A percentile compares a stretch with the other conserved stretches of the same genome.
Conservation (phyloP, 92 coral and sea anemone species). For the Palythoa caribaeorum region DNA sequence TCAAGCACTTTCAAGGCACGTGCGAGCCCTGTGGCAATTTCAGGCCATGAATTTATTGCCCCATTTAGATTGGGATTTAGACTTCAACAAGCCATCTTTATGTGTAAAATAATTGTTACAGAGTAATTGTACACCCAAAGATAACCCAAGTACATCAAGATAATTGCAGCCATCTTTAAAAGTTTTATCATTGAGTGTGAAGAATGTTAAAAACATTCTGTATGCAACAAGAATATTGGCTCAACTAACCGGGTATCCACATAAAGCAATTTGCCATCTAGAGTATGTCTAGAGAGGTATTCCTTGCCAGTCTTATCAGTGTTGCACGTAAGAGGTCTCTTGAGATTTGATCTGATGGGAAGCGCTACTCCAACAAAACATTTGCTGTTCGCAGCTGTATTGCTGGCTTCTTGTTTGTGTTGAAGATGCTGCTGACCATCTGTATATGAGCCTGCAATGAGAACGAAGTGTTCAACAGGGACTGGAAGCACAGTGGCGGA, state of each 20-base stretch:
- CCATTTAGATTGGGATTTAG: no score
- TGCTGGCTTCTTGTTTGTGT: neutral
- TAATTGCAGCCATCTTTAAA: neutral
- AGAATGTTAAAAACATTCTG: neutral
- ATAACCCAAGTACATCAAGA: no score
- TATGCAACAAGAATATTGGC: neutral
- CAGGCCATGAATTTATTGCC: no score
- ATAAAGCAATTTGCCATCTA: slow-evolving; percentile 95
- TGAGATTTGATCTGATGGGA: slow-evolving; percentile 17
- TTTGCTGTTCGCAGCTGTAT: neutral
- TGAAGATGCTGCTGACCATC: neutral
- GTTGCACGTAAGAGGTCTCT: slow-evolving; percentile 9
- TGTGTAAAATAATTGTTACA: no score
- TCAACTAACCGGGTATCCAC: slow-evolving; percentile 85
- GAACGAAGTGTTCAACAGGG: neutral
- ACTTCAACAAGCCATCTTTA: no score
- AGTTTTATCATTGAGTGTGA: neutral
- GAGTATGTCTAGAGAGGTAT: slow-evolving; percentile 82
- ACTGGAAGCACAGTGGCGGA: neutral
- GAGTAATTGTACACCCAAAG: no score
- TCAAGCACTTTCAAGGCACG: no score
- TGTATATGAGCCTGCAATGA: neutral
- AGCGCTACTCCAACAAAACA: slow-evolving; percentile 62
- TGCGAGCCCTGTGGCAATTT: no score
- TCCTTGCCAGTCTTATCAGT: slow-evolving; percentile 39